Evolutionary conservation across 1,140 invertebrate species (phyloP).

Genomic region (Listronotus oregonensis): DNA sequence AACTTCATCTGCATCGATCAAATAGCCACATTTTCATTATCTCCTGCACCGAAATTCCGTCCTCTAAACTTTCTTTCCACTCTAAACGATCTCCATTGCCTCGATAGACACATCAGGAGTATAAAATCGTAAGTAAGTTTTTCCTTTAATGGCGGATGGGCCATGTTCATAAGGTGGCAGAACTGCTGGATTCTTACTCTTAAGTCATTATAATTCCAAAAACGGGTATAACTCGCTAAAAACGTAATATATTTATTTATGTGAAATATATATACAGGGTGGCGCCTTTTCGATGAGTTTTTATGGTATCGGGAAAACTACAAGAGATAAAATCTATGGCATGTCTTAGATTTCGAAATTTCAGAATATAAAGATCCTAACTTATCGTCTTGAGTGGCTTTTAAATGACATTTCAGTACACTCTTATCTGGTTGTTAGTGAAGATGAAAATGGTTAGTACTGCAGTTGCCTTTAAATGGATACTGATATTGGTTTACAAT

Average conservation of each 20-base stretch:
- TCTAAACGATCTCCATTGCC: constrained; percentile 25
- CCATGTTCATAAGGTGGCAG: constrained; percentile 19
- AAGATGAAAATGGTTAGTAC: too few species aligned
- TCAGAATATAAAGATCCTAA: too few species aligned
- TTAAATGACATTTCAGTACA: too few species aligned
- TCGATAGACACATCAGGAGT: constrained; percentile 4
- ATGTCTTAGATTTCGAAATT: too few species aligned
- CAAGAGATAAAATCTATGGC: too few species aligned
- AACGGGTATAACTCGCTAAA: constrained; percentile 8
- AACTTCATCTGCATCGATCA: constrained; percentile 10
- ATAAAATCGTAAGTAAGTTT: constrained; percentile 19
- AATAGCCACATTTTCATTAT: constrained; percentile 18
- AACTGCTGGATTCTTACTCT: constrained; percentile 25
- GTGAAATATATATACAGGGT: too few species aligned
- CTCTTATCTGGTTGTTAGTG: too few species aligned
- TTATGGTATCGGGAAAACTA: too few species aligned
- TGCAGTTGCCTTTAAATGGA: too few species aligned
- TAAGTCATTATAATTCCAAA: constrained; percentile 22
- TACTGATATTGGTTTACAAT: too few species aligned
- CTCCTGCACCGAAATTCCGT: neutral
- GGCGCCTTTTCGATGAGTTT: too few species aligned
- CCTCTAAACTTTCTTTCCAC: neutral
- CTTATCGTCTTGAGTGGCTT: too few species aligned
- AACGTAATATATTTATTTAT: neutral
- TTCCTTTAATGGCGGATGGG: constrained; percentile 19